Conservation (phyloP, 2,888 invertebrate genomes). For the Theretra japonica region DNA sequence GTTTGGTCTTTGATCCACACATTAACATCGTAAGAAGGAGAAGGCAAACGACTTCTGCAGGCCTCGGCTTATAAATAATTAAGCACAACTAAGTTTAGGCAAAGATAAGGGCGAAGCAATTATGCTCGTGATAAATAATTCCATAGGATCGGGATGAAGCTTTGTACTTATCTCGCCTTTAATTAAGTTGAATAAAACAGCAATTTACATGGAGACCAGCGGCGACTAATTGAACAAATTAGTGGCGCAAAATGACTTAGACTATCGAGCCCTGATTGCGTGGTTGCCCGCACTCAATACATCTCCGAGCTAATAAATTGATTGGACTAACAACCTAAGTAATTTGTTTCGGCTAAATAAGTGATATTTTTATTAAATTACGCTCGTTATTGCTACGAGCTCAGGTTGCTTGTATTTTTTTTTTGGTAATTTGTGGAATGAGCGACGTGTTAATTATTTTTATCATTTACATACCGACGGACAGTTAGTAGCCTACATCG, state of each 20-base stretch:
- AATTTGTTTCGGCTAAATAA: conserved; percentile 23
- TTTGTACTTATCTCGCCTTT: conserved; percentile 39
- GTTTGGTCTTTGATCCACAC: conserved; percentile 25
- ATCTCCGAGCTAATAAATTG: background rate
- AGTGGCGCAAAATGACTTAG: conserved; percentile 25
- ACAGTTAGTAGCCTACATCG: too few species aligned
- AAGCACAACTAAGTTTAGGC: conserved; percentile 45
- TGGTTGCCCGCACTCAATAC: conserved; percentile 11
- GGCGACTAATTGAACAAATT: conserved; percentile 27
- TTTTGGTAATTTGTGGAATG: background rate
- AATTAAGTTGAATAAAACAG: conserved; percentile 48
- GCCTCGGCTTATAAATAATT: conserved; percentile 50
- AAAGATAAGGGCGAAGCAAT: conserved; percentile 50
- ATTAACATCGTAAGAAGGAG: conserved; percentile 29
- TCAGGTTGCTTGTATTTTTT: conserved; percentile 10
- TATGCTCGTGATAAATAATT: conserved; percentile 56
- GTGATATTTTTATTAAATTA: conserved; percentile 24
- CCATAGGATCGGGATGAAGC: conserved; percentile 44
- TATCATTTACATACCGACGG: background rate
- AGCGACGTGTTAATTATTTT: background rate
- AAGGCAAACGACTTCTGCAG: conserved; percentile 44
- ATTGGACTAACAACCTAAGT: background rate
- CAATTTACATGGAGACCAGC: conserved; percentile 32
- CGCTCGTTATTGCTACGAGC: background rate
- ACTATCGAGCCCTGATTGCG: conserved; percentile 30